phyloP scores from a whole-genome alignment of 2,113 vertebrate genomes.

The Aptenodytes patagonicus region DNA sequence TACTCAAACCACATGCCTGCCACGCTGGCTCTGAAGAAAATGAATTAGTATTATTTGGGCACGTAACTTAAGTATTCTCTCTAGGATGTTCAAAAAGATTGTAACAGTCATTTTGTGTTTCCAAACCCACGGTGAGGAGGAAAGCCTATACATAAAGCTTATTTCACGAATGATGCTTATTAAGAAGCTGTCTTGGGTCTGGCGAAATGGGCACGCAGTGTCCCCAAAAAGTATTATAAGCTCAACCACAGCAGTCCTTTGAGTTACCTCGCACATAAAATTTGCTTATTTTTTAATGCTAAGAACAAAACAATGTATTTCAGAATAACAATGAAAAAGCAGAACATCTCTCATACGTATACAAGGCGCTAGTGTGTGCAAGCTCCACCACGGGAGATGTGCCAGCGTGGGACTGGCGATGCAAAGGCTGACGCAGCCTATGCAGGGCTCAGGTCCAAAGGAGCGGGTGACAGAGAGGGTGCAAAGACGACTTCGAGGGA shows the following conservation, averaged over 20 bases:
- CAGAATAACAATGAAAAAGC: neutral
- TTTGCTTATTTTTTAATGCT: neutral
- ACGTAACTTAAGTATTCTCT: neutral
- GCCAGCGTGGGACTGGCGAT: accelerated
- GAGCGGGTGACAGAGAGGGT: neutral
- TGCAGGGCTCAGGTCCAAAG: neutral
- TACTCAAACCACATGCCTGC: neutral
- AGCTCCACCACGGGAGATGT: accelerated
- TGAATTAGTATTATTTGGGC: neutral
- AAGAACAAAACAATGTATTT: neutral
- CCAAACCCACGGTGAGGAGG: neutral
- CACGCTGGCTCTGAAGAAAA: neutral
- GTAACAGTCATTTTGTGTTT: neutral
- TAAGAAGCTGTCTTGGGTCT: neutral
- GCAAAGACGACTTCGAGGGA: neutral
- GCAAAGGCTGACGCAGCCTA: neutral
- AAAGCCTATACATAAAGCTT: neutral
- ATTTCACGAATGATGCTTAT: neutral
- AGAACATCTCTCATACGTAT: neutral
- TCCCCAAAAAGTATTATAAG: neutral
- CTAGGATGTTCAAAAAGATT: neutral
- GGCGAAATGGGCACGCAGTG: neutral
- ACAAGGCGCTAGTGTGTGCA: neutral
- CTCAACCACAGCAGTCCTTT: neutral
- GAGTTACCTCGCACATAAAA: neutral